Conservation (phyloP, 2,888 invertebrate species). For the Vanessa cardui region DNA sequence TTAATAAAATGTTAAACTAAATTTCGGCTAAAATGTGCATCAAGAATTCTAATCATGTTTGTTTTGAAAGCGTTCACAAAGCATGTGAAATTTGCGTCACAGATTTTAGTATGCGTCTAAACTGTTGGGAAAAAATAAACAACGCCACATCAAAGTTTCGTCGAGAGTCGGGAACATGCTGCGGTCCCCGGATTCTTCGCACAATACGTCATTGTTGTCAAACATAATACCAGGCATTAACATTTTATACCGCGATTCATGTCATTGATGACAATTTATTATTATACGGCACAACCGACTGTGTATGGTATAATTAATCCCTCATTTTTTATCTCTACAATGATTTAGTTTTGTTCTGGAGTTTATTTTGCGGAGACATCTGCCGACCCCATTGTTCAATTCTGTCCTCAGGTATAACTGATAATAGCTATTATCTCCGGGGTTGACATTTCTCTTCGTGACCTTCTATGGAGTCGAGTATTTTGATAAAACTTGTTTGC, state of each 20-base stretch:
- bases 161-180: constrained; percentile 51
- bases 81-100: constrained; percentile 45
- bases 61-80: constrained; percentile 26
- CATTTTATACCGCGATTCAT: constrained; percentile 77
- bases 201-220: constrained; percentile 78
- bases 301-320: constrained; percentile 50
- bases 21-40: constrained; percentile 13
- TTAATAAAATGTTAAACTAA: constrained; percentile 9
- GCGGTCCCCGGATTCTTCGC: constrained; percentile 63
- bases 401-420: constrained; percentile 75
- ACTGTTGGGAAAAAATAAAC: constrained; percentile 59
- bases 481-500: constrained; percentile 75
- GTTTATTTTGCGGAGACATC: constrained; percentile 81
- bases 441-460: constrained; percentile 75
- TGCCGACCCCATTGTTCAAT: constrained; percentile 72
- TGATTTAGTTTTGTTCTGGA: constrained; percentile 74
- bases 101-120: constrained; percentile 53
- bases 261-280: constrained; percentile 81
- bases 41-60: constrained; percentile 15
- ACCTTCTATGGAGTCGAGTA: constrained; percentile 73
- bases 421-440: constrained; percentile 77
- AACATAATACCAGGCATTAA: constrained; percentile 79
- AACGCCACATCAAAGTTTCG: constrained; percentile 63
- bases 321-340: constrained; percentile 63
- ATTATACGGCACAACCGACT: constrained; percentile 52